Evolutionary conservation across 1,140 invertebrate genomes (phyloP), one percentile per base, ranked within the genome.

Genomic region (Dinoponera quadriceps): DNA sequence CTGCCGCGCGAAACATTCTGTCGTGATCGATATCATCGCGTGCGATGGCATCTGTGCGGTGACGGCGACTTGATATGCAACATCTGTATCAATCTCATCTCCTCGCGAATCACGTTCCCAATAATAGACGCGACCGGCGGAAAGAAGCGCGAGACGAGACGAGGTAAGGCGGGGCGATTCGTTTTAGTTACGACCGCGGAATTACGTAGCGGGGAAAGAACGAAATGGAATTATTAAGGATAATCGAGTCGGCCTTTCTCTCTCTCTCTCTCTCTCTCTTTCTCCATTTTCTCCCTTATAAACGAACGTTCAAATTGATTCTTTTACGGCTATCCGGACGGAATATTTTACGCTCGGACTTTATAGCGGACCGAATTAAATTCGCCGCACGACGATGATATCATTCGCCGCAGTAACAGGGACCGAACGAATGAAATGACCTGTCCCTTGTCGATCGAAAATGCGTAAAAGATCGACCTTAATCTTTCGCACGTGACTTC

Each of bases 51-150:
- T 57, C 33, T 69, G 27, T 80, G 33, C 29, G 51, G 13, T 51
- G 65, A 51, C 33, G 69, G 65, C 33, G 69, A 80, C n/a, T 80
- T 54, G 51, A 80, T 80, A 80, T 71, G 75, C 75, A 71, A 80
- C 75, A 57, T 55, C 65, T 71, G 65, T 80, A 80, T 80, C 65
- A 71, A 71, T 80, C 75, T 80, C 75, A 80, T 80, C 75, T 69
- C n/a, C 14, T 80, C 18, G 54, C 54, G 51, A 80, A 69, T 80
- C 75, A 80, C 75, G 75, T 80, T 59, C 33, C 38, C 65, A 80
- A 80, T 80, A 71, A 80, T 80, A 71, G 38, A 80, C 75, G 65
- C 75, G 75, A 71, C 65, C 14, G 4, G 51, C 4, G 57, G 69
- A 65, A 80, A 80, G 75, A 71, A 80, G 57, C 22, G 38, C 38